phyloP scores from a whole-genome alignment of 2,888 invertebrate species.

The Lordiphosa andalusiaca region DNA sequence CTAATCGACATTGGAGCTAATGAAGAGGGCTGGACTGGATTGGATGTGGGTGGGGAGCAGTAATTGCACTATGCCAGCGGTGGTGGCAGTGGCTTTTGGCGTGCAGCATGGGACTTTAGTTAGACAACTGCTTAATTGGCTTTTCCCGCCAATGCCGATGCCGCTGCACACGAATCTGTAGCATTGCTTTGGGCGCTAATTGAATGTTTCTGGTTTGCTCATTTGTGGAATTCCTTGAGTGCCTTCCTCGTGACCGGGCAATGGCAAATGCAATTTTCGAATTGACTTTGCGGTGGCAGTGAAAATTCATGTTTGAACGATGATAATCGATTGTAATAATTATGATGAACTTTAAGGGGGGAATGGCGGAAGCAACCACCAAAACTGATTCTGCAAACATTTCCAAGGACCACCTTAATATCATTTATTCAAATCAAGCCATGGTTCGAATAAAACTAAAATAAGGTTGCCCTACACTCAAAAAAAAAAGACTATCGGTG shows the following conservation, averaged over 20 bases:
- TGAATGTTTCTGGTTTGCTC: slow-evolving; percentile 25
- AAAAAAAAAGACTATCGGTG: too few relatives aligned
- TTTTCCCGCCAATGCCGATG: slow-evolving; percentile 8
- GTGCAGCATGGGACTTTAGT: slow-evolving; percentile 13
- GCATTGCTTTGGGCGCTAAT: slow-evolving; percentile 23
- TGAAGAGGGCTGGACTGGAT: slow-evolving; percentile 5
- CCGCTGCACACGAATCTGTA: slow-evolving; percentile 13
- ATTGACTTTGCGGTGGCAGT: too few relatives aligned
- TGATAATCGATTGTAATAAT: too few relatives aligned
- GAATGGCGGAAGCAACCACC: too few relatives aligned
- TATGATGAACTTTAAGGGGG: too few relatives aligned
- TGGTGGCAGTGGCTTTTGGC: slow-evolving; percentile 34
- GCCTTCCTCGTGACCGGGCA: background rate
- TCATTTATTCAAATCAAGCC: too few relatives aligned
- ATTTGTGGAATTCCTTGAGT: slow-evolving; percentile 4
- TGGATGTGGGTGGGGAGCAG: slow-evolving; percentile 8
- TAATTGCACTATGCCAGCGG: slow-evolving; percentile 37
- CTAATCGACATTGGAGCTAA: slow-evolving; percentile 49
- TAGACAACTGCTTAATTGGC: slow-evolving; percentile 55
- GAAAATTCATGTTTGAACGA: too few relatives aligned
- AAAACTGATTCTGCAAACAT: too few relatives aligned
- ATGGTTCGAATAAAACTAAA: too few relatives aligned
- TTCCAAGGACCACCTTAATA: too few relatives aligned
- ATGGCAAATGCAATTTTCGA: too few relatives aligned
- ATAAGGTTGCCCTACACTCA: too few relatives aligned